Evolutionary conservation across 2,888 invertebrate species (phyloP).

Genomic region (Graphium colonna): DNA sequence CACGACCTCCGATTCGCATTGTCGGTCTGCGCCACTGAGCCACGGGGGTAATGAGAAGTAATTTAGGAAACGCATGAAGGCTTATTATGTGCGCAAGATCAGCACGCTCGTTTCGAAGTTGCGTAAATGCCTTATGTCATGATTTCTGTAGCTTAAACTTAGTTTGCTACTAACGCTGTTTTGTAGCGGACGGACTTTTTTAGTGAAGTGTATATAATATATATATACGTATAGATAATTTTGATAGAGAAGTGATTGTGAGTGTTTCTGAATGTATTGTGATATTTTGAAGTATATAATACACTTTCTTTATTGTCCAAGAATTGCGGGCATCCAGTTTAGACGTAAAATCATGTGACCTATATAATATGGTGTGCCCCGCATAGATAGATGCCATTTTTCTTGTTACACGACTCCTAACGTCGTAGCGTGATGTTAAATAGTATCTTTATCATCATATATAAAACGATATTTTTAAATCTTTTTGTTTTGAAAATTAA

Average conservation of each 20-base stretch:
- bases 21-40: too few relatives aligned
- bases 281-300: neutral
- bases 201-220: slow-evolving; percentile 1
- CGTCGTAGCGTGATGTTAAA: too few relatives aligned
- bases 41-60: neutral
- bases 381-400: too few relatives aligned
- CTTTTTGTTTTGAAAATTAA: too few relatives aligned
- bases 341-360: too few relatives aligned
- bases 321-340: too few relatives aligned
- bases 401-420: too few relatives aligned
- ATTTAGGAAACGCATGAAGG: slow-evolving; percentile 13
- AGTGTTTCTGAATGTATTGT: neutral
- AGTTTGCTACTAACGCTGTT: slow-evolving; percentile 6
- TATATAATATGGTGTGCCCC: too few relatives aligned
- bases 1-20: too few relatives aligned
- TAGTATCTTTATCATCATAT: too few relatives aligned
- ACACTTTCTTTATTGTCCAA: neutral
- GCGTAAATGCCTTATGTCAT: slow-evolving; percentile 20
- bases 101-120: slow-evolving; percentile 18
- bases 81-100: slow-evolving; percentile 16
- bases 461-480: too few relatives aligned
- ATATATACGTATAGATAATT: neutral
- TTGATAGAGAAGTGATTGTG: neutral
- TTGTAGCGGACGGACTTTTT: slow-evolving; percentile 15
- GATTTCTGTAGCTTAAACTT: slow-evolving; percentile 11